Base-by-base conservation (phyloP, 2,113 vertebrate genomes). In the Calyptommatus sinebrachiatus region DNA sequence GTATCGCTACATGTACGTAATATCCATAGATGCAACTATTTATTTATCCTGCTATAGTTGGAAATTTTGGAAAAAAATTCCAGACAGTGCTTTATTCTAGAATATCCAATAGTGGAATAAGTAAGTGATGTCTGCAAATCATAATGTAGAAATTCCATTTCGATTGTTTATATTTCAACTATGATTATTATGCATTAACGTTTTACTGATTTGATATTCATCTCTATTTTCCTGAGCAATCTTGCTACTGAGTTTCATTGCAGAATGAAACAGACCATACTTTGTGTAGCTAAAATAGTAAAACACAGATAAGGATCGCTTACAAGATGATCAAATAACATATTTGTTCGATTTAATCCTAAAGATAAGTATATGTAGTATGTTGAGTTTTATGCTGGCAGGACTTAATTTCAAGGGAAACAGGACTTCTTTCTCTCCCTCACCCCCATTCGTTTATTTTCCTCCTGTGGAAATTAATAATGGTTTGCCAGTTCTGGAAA, bases 401-500 rank as follows among this genome's bases (percentile, higher is more conserved):
- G 60, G 45, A 65, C 65, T 79, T 21, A 28, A 53, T 12, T 80
- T 73, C 14, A 65, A 6, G 21, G 28, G 60, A 72, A 79, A 20
- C 70, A 72, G 8, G 73, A 24, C 8, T 24, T 53, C 28, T 48
- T 22, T n/a, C 7, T 7, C 1, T 3, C 24, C 41, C n/a, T 4
- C 31, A 2, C 16, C 14, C 8, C 46, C 9, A 10, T 28, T 2
- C 63, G 14, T 2, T 31, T 4, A 31, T 63, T 66, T 26, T 73
- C 14, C 66, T 46, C 50, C 61, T 65, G 53, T 45, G 50, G 60
- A 72, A 72, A 72, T 79, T 50, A 72, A 72, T 72, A 50, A 79
- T 65, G 45, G n/a, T 28, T 48, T 72, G 60, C 57, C 69, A 72
- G 26, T 50, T 79, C 57, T 79, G 69, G 78, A 65, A 79, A 79